Conservation (phyloP, 2,888 invertebrate genomes). For the Mythimna pallens region DNA sequence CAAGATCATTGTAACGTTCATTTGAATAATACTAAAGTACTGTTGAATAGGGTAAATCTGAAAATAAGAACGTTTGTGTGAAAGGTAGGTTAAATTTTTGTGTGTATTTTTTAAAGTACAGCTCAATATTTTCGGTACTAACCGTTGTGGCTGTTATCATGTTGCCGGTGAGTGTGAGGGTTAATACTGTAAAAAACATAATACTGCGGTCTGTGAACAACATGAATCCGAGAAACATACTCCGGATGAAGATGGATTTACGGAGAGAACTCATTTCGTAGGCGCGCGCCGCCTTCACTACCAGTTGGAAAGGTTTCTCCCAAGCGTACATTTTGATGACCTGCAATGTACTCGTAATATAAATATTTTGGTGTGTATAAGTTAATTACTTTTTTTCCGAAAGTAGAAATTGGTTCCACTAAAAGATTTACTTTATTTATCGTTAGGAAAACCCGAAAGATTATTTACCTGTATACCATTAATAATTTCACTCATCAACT, state of each 20-base stretch:
- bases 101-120: background rate
- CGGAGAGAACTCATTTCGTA: constrained; percentile 90
- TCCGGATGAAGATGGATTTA: constrained; percentile 92
- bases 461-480: constrained; percentile 94
- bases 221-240: constrained; percentile 92
- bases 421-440: background rate
- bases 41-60: constrained; percentile 91
- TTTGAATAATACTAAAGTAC: constrained; percentile 90
- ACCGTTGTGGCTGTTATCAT: constrained; percentile 83
- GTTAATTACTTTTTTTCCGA: background rate
- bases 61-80: constrained; percentile 66
- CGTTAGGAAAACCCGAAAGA: background rate
- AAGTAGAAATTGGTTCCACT: background rate
- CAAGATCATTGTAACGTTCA: constrained; percentile 90
- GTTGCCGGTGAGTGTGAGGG: constrained; percentile 78
- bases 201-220: constrained; percentile 94
- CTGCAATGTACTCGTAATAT: constrained; percentile 72
- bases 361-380: background rate
- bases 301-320: constrained; percentile 95
- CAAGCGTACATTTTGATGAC: constrained; percentile 99
- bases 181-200: constrained; percentile 91
- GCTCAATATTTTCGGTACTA: constrained; percentile 38
- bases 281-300: constrained; percentile 91
- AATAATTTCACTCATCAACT: constrained; percentile 97
- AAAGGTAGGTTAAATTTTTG: background rate